phyloP scores from a whole-genome alignment of 2,888 invertebrate species.

The Bellardia bayeri region DNA sequence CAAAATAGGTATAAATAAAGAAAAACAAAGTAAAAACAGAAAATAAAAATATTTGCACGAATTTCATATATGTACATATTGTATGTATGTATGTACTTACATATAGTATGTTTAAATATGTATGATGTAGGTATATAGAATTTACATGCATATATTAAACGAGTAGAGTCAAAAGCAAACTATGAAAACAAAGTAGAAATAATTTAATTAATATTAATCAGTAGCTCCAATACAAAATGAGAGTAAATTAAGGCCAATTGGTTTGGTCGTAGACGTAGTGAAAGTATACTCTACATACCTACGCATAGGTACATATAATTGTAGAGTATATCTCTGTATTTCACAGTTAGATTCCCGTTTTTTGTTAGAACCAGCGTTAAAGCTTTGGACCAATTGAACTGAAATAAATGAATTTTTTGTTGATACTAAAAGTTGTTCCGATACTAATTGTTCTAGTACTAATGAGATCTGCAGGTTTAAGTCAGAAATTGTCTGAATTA shows the following conservation, averaged over 20 bases:
- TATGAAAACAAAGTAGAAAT: slow-evolving; percentile 4
- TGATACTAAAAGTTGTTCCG: no score
- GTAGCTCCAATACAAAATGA: slow-evolving; percentile 38
- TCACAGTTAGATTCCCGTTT: no score
- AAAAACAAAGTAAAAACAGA: slow-evolving; percentile 77
- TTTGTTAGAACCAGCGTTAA: no score
- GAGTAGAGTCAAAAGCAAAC: slow-evolving; percentile 29
- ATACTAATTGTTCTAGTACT: no score
- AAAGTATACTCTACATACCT: neutral
- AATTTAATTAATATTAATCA: slow-evolving; percentile 37
- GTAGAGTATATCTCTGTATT: no score
- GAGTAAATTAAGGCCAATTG: slow-evolving; percentile 2
- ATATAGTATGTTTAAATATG: neutral
- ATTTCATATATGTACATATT: slow-evolving; percentile 39
- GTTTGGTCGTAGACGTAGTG: neutral
- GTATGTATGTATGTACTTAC: neutral
- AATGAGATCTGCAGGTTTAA: no score
- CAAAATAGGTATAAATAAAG: slow-evolving; percentile 73
- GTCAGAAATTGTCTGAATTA: no score
- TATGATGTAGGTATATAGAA: neutral
- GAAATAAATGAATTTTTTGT: no score
- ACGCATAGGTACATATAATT: neutral
- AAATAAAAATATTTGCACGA: slow-evolving; percentile 74
- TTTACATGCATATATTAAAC: neutral
- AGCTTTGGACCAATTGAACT: no score